Percentiles rank a stretch among this genome's conserved stretches.
These are phyloP conservation scores for Byasa hedistus DNA, from an alignment of 2,888 invertebrate species.

Conservation along the genomic window DNA sequence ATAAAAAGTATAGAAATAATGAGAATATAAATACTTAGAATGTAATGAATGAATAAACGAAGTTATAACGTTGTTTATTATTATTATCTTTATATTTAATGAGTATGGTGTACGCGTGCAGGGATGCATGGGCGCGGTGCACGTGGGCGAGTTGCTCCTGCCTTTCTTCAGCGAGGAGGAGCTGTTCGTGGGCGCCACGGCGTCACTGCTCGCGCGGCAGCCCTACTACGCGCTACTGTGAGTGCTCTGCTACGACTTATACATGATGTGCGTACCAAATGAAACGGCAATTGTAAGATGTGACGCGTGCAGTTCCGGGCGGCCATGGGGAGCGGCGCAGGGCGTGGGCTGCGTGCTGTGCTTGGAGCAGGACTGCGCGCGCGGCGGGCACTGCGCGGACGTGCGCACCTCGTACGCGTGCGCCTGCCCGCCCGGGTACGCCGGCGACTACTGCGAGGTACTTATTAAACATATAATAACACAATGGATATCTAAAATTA, in stretches of 20 bases:
- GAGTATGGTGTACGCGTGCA: slow-evolving; percentile 50
- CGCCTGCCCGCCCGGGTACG: slow-evolving; percentile 88
- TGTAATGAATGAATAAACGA: no score
- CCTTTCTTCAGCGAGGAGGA: slow-evolving; percentile 90
- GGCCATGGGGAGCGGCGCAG: slow-evolving; percentile 57
- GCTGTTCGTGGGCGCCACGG: slow-evolving; percentile 82
- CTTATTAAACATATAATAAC: slow-evolving; percentile 36
- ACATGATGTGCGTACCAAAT: no score
- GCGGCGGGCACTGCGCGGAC: slow-evolving; percentile 77
- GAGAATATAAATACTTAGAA: no score
- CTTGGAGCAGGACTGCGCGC: slow-evolving; percentile 87
- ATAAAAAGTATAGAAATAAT: no score
- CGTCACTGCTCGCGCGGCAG: slow-evolving; percentile 64
- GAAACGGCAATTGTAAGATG: no score
- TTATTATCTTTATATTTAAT: no score
- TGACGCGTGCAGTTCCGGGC: slow-evolving; percentile 45
- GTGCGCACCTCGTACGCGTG: slow-evolving; percentile 84
- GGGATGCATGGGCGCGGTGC: slow-evolving; percentile 93
- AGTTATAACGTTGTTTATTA: no score
- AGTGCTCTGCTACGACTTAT: slow-evolving; percentile 29
- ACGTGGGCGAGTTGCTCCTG: slow-evolving; percentile 89
- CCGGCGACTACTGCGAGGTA: slow-evolving; percentile 87
- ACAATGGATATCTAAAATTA: no score
- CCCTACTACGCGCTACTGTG: slow-evolving; percentile 68
- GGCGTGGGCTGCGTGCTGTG: slow-evolving; percentile 89